These are phyloP conservation scores for Pachyramphus minor DNA, from an alignment of 2,113 vertebrate species.

Conservation along the genomic window DNA sequence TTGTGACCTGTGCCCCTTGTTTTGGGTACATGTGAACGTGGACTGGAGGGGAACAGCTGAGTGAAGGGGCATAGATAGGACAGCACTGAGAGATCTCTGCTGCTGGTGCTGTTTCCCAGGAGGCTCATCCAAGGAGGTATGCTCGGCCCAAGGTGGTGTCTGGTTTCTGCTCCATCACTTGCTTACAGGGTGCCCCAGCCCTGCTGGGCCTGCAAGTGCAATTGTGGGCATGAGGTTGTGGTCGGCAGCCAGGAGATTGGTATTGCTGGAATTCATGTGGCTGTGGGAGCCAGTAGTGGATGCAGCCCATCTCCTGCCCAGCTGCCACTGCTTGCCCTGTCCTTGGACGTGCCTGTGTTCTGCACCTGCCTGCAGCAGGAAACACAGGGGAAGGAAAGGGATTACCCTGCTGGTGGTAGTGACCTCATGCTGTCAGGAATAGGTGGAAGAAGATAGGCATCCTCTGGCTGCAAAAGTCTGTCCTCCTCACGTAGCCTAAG, in stretches of 20 bases:
- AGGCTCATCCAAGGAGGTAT: neutral
- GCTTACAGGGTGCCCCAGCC: neutral
- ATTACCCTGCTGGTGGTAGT: neutral
- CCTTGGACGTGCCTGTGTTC: neutral
- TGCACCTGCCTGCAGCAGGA: neutral
- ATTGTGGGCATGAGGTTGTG: neutral
- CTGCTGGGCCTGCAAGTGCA: fast-evolving
- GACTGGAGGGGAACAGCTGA: neutral
- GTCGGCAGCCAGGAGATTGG: neutral
- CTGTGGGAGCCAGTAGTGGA: neutral
- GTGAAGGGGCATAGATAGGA: neutral
- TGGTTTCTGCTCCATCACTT: neutral
- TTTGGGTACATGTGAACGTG: neutral
- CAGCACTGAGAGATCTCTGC: neutral
- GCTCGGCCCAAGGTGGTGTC: no score
- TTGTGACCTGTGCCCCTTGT: neutral
- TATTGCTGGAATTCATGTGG: neutral
- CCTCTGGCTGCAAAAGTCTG: neutral
- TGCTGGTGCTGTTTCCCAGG: neutral
- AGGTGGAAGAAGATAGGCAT: neutral
- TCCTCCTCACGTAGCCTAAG: neutral
- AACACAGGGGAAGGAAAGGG: neutral
- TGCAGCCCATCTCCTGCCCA: neutral
- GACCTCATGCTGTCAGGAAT: neutral
- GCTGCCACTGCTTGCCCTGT: neutral